Evolutionary conservation across 2,113 vertebrate species (phyloP), one percentile per base, ranked within the genome.

Genomic region (Aspiorhynchus laticeps): DNA sequence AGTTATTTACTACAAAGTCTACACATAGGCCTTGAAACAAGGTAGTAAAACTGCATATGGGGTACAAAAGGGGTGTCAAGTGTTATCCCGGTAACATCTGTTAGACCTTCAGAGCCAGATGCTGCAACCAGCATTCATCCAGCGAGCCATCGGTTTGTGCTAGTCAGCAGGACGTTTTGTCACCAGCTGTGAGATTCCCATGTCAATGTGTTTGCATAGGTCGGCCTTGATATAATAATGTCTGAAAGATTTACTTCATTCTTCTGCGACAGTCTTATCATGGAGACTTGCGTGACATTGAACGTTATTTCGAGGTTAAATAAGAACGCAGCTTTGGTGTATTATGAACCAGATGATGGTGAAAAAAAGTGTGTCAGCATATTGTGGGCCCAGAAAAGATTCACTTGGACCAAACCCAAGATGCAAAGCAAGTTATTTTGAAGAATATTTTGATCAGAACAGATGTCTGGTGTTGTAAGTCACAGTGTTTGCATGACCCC

Each of bases 41-140:
- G 33, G 21, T 80, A 63, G 33, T 26, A 80, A 41, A 80, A 41
- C 4, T 1, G 56, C 12, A 80, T 63, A 41, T n/a, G 4, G 43
- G 26, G 59, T 81, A 11, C 14, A 28, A 43, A 5, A 41, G n/a
- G n/a, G 59, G 78, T 86, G 87, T 77, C 80, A 43, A 76, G 75
- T 88, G 83, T 87, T 84, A 84, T 90, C 86, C 86, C 80, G 77
- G 31, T 61, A 89, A 86, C 67, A 88, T 79, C 77, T 83, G 86
- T 83, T 83, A 83, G 38, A 80, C 41, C 46, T 61, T 80, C 56
- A 88, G 36, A 86, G 89, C 61, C 93, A 94, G 92, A 89, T 93
- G 93, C 90, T 85, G 38, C 48, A 65, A 87, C 89, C 87, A 92
- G 91, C 90, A 89, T 80, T 89, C 83, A 83, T 91, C 86, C 87